These are phyloP conservation scores for Sycophaga agraensis DNA, from an alignment of 1,140 invertebrate genomes.

Conservation along the genomic window DNA sequence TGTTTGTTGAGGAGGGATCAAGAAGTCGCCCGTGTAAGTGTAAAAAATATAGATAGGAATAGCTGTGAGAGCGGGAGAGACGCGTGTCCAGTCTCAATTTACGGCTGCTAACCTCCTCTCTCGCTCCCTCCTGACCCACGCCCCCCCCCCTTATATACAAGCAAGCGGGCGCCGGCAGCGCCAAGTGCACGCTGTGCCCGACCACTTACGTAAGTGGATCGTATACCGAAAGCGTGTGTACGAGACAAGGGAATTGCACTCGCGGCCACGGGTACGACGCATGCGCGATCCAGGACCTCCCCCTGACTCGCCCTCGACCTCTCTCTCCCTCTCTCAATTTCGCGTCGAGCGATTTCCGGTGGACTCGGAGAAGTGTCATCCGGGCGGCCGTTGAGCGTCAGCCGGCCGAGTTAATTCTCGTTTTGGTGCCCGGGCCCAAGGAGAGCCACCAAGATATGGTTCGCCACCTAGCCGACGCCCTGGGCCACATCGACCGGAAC, in stretches of 20 bases:
- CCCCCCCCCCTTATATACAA: too few relatives aligned
- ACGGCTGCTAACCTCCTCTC: too few relatives aligned
- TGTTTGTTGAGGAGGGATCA: neutral
- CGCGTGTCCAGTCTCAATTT: too few relatives aligned
- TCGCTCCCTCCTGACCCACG: too few relatives aligned
- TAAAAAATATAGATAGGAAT: neutral
- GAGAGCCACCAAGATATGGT: neutral
- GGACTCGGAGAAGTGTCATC: too few relatives aligned
- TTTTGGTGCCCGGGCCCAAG: neutral
- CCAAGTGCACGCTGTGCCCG: too few relatives aligned
- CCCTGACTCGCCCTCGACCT: too few relatives aligned
- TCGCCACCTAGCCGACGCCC: neutral
- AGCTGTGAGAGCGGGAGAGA: too few relatives aligned
- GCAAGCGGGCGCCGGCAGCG: too few relatives aligned
- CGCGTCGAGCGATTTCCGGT: too few relatives aligned
- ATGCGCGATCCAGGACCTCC: too few relatives aligned
- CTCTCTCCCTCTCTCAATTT: too few relatives aligned
- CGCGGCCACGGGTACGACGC: neutral
- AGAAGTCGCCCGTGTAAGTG: neutral
- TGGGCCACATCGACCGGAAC: constrained; percentile 8
- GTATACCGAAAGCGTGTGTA: neutral
- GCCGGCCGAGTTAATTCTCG: neutral
- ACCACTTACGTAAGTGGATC: constrained; percentile 12
- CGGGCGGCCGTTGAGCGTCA: neutral
- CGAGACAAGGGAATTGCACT: constrained; percentile 6